Evolutionary conservation across 2,797 vertebrate species (phyloP).

Genomic region (Siniperca undulata): DNA sequence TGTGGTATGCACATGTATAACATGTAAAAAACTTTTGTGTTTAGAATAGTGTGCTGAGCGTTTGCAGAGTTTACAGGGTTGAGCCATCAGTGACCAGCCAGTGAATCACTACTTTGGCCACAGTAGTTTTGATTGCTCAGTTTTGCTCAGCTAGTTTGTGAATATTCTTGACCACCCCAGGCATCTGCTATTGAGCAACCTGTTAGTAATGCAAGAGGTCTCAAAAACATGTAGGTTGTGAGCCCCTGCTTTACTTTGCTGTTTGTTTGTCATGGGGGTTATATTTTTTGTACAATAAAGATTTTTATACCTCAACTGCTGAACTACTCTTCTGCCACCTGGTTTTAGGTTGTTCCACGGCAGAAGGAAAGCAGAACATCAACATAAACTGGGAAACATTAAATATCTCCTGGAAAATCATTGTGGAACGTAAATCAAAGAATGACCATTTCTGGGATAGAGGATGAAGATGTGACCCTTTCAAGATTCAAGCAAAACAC

Average conservation of each 20-base stretch:
- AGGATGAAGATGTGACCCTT: constrained; percentile 2
- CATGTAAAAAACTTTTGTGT: background rate
- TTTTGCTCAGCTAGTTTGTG: constrained; percentile 24
- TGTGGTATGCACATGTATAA: background rate
- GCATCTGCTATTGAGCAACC: constrained; percentile 5
- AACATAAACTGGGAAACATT: background rate
- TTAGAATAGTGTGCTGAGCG: background rate
- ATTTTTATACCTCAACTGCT: background rate
- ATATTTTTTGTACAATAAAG: background rate
- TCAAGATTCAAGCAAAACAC: constrained; percentile 21
- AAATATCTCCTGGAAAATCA: background rate
- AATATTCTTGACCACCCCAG: constrained; percentile 29
- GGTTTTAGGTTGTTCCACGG: background rate
- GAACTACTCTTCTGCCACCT: background rate
- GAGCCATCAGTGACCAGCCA: constrained; percentile 21
- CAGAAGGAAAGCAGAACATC: background rate
- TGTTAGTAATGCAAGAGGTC: constrained; percentile 5
- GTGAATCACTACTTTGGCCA: constrained; percentile 31
- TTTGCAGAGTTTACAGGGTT: background rate
- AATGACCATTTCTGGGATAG: constrained; percentile 20
- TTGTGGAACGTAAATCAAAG: background rate
- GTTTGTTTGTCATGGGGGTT: background rate
- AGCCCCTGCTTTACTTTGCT: background rate
- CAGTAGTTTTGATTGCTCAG: constrained; percentile 26
- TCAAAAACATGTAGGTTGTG: constrained; percentile 11